Evolutionary conservation across 1,140 invertebrate species (phyloP), one percentile per base, ranked within the genome.

Genomic region (Bombus vancouverensis): DNA sequence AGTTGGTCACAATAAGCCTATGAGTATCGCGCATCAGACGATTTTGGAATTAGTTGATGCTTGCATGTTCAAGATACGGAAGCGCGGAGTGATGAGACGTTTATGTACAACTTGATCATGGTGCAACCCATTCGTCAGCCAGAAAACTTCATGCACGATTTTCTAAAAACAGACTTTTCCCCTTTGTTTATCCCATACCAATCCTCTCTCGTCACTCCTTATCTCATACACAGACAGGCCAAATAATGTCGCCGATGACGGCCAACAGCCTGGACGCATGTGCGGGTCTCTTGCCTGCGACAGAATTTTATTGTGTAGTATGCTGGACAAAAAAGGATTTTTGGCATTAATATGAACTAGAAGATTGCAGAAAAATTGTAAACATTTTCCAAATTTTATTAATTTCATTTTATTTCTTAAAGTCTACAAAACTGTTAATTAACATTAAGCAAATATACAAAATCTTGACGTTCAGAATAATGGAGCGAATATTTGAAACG

Each of bases 301-400:
- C 89, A 85, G 32, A 86, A 90, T 89, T 91, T 89, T 89, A 87
- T 86, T 86, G 87, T 87, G 86, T 86, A 90, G 87, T 88, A 90
- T 91, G 90, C 89, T 70, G 87, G 83, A 93, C 93, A 93, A 92
- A 93, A 94, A 94, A 92, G 89, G 90, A 94, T 91, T 89, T 89
- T 92, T 76, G 87, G 88, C 80, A 94, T 94, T 93, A 94, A 94
- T 94, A 93, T 83, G 74, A 89, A 84, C 88, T 76, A 73, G 82
- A 32, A 87, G 73, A 75, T 88, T 62, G 53, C 79, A 79, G n/a
- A 82, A 86, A 89, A 88, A 73, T 68, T 80, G 32, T 32, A 32
- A 85, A 81, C 81, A 77, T 42, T 15, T 82, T 79, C 39, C 39
- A 81, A 84, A 68, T 88, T 88, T 91, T 89, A 90, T 89, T 91